These are phyloP conservation scores for Zhengitettix transpicula DNA, from an alignment of 2,888 invertebrate species.

Conservation along the genomic window DNA sequence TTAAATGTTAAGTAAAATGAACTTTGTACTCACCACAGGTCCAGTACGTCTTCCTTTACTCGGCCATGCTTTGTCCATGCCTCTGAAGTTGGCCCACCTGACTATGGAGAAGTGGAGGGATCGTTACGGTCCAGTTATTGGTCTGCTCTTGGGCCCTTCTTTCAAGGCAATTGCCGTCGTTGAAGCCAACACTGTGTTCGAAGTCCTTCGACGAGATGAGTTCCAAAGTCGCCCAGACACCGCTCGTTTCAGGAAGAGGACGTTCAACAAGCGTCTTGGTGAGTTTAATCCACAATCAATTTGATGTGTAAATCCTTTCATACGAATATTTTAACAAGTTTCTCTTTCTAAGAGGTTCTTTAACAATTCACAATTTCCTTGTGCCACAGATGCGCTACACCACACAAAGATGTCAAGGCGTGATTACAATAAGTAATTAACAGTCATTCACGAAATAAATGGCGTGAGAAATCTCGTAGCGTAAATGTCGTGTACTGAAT, in stretches of 20 bases:
- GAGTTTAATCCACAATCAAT: too few species aligned
- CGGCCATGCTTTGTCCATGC: slow-evolving; percentile 11
- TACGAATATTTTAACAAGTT: too few species aligned
- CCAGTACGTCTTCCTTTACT: slow-evolving; percentile 14
- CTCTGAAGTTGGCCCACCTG: slow-evolving; percentile 9
- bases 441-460: too few species aligned
- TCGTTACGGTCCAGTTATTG: slow-evolving; percentile 13
- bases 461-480: too few species aligned
- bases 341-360: too few species aligned
- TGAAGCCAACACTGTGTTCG: slow-evolving; percentile 10
- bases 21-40: slow-evolving; percentile 4
- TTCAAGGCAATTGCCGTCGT: slow-evolving; percentile 9
- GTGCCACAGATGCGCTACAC: too few species aligned
- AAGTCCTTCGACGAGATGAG: slow-evolving; percentile 12
- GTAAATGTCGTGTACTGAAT: too few species aligned
- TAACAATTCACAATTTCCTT: too few species aligned
- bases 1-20: too few species aligned
- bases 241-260: background rate
- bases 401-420: too few species aligned
- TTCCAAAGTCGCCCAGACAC: slow-evolving; percentile 12
- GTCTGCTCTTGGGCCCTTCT: slow-evolving; percentile 8
- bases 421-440: too few species aligned
- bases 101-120: slow-evolving; percentile 9
- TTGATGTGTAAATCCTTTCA: too few species aligned
- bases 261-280: slow-evolving; percentile 6